phyloP scores from a whole-genome alignment of 1,140 invertebrate genomes.

The Papilio xuthus region DNA sequence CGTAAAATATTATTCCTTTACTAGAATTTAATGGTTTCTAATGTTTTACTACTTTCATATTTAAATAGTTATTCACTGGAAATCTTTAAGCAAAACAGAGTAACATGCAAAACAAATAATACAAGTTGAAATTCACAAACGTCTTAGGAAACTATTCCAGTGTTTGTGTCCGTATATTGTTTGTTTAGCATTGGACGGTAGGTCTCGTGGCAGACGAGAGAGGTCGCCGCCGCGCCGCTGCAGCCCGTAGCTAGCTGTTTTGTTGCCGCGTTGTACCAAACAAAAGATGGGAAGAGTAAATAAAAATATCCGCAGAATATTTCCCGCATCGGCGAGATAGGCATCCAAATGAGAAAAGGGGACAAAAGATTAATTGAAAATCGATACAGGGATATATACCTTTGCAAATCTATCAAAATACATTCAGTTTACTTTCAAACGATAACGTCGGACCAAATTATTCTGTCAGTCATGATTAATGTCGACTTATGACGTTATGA shows the following conservation, averaged over 20 bases:
- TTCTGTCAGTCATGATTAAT: conserved; percentile 65
- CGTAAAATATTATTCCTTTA: too few species aligned
- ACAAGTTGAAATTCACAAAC: conserved; percentile 7
- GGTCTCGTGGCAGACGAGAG: conserved; percentile 26
- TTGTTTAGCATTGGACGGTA: conserved; percentile 57
- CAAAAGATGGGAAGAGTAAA: conserved; percentile 58
- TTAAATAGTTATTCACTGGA: neutral
- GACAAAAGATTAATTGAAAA: conserved; percentile 79
- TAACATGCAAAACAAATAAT: conserved; percentile 5
- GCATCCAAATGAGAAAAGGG: conserved; percentile 63
- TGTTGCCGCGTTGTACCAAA: conserved; percentile 44
- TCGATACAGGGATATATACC: conserved; percentile 70
- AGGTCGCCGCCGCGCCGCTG: conserved; percentile 1
- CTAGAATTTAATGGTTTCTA: too few species aligned
- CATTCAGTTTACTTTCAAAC: conserved; percentile 61
- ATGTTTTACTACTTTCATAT: neutral
- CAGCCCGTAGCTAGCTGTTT: neutral
- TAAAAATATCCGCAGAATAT: conserved; percentile 52
- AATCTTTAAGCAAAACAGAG: neutral
- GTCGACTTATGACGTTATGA: conserved; percentile 55
- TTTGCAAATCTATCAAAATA: conserved; percentile 74
- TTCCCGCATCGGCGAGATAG: conserved; percentile 56
- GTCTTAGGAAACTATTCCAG: conserved; percentile 49
- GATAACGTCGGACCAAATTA: conserved; percentile 60
- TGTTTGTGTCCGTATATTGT: conserved; percentile 57